phyloP scores from a whole-genome alignment of 2,888 invertebrate genomes.

The Melanophora roralis region DNA sequence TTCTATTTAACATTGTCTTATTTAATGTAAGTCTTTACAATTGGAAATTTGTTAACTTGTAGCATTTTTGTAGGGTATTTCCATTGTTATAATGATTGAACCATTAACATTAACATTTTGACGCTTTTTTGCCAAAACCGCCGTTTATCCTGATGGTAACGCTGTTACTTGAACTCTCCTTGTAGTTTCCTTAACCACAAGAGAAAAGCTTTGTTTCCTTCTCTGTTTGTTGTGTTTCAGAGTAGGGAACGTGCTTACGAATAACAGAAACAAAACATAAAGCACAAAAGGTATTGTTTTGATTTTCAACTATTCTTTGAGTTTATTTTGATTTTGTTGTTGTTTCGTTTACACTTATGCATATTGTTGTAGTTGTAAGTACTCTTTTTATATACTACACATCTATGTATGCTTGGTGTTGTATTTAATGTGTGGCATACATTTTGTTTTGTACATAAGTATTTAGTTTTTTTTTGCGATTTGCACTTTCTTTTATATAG shows the following conservation, averaged over 20 bases:
- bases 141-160: not conserved
- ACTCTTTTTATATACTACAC: too few relatives aligned
- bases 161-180: not conserved
- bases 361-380: not conserved
- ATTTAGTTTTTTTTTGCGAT: not conserved
- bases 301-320: constrained; percentile 47
- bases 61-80: too few relatives aligned
- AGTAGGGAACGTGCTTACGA: not conserved
- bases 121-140: too few relatives aligned
- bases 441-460: not conserved
- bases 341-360: constrained; percentile 1
- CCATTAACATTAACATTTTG: too few relatives aligned
- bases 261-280: constrained; percentile 58
- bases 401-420: too few relatives aligned
- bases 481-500: constrained; percentile 36
- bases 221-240: not conserved
- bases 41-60: too few relatives aligned
- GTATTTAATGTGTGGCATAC: not conserved
- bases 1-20: too few relatives aligned
- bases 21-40: too few relatives aligned
- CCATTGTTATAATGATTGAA: too few relatives aligned
- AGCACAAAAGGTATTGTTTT: constrained; percentile 55
- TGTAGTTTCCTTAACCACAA: not conserved
- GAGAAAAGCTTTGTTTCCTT: constrained; percentile 22
- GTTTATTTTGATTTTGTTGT: constrained; percentile 27